Evolutionary conservation across 2,113 vertebrate genomes (phyloP).

Genomic region (Diadophis punctatus): DNA sequence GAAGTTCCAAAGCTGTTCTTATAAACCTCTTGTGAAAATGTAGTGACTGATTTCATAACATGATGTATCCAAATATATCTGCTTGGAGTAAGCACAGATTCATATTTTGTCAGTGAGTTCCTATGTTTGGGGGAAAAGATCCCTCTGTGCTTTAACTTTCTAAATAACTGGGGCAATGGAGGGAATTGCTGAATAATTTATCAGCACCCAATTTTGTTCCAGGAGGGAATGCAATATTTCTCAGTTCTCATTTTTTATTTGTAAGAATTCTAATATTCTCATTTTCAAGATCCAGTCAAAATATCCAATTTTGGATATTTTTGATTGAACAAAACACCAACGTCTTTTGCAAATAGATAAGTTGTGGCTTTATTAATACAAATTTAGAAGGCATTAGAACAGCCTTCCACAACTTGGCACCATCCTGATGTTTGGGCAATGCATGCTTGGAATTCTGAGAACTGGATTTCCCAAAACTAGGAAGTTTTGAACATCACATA

Average conservation of each 20-base stretch:
- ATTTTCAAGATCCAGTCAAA: background rate
- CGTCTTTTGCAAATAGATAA: background rate
- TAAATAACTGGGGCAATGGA: background rate
- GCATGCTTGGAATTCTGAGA: background rate
- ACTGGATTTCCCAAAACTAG: background rate
- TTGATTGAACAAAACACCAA: background rate
- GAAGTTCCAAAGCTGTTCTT: background rate
- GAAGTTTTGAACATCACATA: background rate
- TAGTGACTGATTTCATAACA: background rate
- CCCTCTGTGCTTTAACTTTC: background rate
- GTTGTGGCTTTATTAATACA: background rate
- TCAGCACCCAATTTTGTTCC: background rate
- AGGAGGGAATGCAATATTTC: background rate
- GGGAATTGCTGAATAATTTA: background rate
- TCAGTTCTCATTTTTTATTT: background rate
- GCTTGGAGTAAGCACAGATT: background rate
- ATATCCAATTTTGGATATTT: background rate
- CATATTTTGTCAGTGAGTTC: background rate
- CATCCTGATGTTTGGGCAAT: background rate
- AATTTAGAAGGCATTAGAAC: background rate
- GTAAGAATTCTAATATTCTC: background rate
- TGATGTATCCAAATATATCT: background rate
- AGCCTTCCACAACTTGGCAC: background rate
- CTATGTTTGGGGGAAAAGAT: background rate
- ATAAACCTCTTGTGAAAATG: background rate